These are phyloP conservation scores for Larimichthys polyactis DNA, from an alignment of 2,113 vertebrate species.

Conservation along the genomic window DNA sequence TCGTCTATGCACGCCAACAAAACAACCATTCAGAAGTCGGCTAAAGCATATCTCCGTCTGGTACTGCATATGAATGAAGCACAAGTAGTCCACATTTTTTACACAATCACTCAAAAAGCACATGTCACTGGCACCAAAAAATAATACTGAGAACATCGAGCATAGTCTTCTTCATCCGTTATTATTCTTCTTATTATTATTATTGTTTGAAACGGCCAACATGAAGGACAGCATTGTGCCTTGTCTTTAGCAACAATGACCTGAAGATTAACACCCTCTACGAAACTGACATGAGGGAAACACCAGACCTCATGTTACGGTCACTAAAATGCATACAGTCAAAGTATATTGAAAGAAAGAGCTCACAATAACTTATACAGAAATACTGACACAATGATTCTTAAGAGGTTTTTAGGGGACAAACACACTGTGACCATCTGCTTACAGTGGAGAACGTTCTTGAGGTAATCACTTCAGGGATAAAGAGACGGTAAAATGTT, in stretches of 20 bases:
- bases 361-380: conserved; percentile 49
- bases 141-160: conserved; percentile 72
- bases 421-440: conserved; percentile 39
- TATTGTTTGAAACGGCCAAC: conserved; percentile 54
- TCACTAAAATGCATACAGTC: conserved; percentile 45
- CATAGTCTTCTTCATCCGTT: conserved; percentile 56
- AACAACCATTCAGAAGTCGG: conserved; percentile 69
- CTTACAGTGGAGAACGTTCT: conserved; percentile 34
- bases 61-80: conserved; percentile 65
- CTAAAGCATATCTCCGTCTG: conserved; percentile 61
- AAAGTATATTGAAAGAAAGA: conserved; percentile 34
- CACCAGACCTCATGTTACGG: conserved; percentile 35
- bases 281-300: conserved; percentile 51
- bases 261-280: conserved; percentile 62
- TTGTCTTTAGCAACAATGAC: conserved; percentile 62
- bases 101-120: conserved; percentile 75
- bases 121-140: conserved; percentile 67
- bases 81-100: conserved; percentile 64
- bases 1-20: conserved; percentile 56
- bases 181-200: conserved; percentile 28
- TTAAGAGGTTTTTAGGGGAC: conserved; percentile 25
- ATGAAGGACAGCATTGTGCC: conserved; percentile 59
- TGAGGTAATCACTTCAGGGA: conserved; percentile 67
- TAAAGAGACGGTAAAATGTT: conserved; percentile 29
- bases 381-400: conserved; percentile 56